Percentiles rank a stretch among this genome's conserved stretches.
Conservation (phyloP, 1,140 invertebrate species). For the Oscheius sp. region DNA sequence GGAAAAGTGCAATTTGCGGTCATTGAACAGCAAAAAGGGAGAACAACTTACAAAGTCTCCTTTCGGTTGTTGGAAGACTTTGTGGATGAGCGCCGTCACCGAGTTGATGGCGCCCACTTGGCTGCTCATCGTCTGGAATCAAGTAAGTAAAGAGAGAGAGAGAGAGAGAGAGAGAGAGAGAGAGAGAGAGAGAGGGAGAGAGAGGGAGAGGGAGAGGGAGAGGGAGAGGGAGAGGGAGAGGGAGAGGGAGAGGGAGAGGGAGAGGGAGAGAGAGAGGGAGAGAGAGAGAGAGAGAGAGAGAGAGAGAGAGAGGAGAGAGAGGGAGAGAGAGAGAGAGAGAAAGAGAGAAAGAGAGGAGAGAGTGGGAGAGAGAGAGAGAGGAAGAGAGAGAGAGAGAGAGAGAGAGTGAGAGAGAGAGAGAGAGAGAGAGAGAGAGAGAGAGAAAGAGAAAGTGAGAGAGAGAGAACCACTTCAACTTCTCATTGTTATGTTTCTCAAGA, state of each 20-base stretch:
- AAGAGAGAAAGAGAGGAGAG: not conserved
- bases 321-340: not conserved
- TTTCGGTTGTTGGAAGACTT: constrained; percentile 58
- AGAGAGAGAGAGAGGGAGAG: not conserved
- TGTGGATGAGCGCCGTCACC: constrained; percentile 56
- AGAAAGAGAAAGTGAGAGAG: too few species aligned
- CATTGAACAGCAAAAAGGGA: not conserved
- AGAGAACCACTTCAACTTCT: too few species aligned
- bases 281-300: not conserved
- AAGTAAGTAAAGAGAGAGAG: not conserved
- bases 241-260: not conserved
- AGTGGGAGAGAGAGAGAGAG: not conserved
- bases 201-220: not conserved
- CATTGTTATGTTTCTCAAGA: too few species aligned
- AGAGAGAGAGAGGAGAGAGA: not conserved
- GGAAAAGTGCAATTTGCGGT: not conserved
- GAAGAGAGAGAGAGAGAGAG: not conserved
- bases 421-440: too few species aligned
- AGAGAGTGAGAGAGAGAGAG: too few species aligned
- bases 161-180: not conserved
- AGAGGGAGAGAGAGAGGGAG: not conserved
- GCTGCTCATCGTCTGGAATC: constrained; percentile 5
- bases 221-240: not conserved
- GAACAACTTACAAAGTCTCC: constrained; percentile 57
- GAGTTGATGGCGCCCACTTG: constrained; percentile 56